These are phyloP conservation scores for Halcyon smyrnensis DNA, from an alignment of 2,797 vertebrate species.

Conservation along the genomic window DNA sequence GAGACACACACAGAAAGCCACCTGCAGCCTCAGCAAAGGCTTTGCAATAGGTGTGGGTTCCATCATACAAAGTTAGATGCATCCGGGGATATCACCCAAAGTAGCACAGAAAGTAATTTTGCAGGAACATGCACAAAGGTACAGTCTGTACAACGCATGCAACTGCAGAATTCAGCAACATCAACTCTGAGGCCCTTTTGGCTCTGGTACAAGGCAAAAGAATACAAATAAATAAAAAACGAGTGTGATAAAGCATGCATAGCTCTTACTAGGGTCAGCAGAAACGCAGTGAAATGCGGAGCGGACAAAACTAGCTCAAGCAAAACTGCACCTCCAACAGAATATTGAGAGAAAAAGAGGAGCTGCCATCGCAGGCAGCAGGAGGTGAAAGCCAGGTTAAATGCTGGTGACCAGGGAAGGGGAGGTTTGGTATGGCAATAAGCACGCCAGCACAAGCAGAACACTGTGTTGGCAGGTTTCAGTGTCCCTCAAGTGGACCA, in stretches of 20 bases:
- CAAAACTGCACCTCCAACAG: background rate
- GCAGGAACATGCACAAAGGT: background rate
- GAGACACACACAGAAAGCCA: background rate
- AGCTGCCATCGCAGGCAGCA: background rate
- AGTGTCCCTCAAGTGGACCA: background rate
- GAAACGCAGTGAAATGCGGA: background rate
- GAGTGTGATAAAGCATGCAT: background rate
- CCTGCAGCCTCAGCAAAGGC: background rate
- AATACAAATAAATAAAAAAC: background rate
- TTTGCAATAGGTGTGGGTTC: background rate
- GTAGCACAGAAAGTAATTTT: background rate
- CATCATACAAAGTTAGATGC: background rate
- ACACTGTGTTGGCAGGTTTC: background rate
- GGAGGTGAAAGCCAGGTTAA: background rate
- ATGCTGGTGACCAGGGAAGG: background rate
- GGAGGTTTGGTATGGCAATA: background rate
- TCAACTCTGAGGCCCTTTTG: background rate
- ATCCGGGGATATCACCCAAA: background rate
- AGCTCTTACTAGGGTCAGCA: constrained; percentile 37
- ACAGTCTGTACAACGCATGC: background rate
- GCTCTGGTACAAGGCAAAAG: constrained; percentile 6
- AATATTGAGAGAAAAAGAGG: background rate
- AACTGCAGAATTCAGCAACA: background rate
- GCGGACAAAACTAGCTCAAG: background rate
- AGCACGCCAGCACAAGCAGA: background rate